Evolutionary conservation across 2,113 vertebrate species (phyloP).

Genomic region (Pica pica): DNA sequence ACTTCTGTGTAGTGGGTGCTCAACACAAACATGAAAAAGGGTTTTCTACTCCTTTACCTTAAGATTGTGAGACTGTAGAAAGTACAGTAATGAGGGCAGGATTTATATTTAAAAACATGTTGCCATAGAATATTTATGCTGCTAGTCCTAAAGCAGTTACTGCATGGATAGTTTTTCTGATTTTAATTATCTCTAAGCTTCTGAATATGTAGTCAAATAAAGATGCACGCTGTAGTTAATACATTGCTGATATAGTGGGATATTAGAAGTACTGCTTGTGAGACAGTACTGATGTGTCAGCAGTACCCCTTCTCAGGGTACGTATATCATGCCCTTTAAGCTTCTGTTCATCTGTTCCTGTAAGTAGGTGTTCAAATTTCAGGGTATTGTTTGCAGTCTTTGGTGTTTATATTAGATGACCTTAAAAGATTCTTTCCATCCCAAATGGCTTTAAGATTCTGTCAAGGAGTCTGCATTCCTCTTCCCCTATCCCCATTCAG

Average conservation of each 20-base stretch:
- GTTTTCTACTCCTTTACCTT: not conserved
- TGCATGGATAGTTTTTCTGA: not conserved
- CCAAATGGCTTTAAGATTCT: not conserved
- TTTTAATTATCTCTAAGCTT: not conserved
- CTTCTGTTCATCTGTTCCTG: not conserved
- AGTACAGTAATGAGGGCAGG: not conserved
- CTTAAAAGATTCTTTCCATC: not conserved
- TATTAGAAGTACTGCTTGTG: not conserved
- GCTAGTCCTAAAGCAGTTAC: not conserved
- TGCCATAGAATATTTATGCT: not conserved
- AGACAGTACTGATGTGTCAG: not conserved
- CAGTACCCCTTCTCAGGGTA: fast-evolving
- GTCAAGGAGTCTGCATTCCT: not conserved
- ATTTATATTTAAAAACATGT: not conserved
- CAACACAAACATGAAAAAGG: not conserved
- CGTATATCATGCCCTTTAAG: not conserved
- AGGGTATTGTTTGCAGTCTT: not conserved
- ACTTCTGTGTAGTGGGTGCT: not conserved
- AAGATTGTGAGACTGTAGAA: not conserved
- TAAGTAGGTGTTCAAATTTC: not conserved
- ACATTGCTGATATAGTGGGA: not conserved
- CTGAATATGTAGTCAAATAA: not conserved
- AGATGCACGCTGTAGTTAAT: not conserved
- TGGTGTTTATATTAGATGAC: not conserved
- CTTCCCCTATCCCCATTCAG: not conserved